A percentile compares a stretch with the other conserved stretches of the same genome.
Conservation (phyloP, 1,140 invertebrate genomes). For the Meloidogyne floridensis region DNA sequence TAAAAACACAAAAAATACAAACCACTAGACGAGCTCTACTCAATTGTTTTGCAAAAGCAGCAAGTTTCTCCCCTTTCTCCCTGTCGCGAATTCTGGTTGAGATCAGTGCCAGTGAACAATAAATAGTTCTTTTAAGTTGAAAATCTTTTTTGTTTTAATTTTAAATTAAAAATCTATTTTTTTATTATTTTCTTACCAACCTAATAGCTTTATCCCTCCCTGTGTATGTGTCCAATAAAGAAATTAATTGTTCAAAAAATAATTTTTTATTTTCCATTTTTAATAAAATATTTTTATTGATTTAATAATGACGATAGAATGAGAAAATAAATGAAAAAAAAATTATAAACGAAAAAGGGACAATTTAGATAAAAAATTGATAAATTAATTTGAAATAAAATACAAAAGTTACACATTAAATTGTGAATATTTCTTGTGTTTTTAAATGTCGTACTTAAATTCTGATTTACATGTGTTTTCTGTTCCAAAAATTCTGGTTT, state of each 20-base stretch:
- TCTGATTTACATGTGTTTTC: too few relatives aligned
- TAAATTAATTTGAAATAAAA: too few relatives aligned
- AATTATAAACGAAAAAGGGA: not conserved
- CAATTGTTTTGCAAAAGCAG: constrained; percentile 24
- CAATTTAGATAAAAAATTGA: not conserved
- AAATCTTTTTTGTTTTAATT: not conserved
- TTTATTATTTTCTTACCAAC: not conserved
- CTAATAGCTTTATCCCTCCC: constrained; percentile 29
- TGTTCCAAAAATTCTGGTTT: too few relatives aligned
- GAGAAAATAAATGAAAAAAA: not conserved
- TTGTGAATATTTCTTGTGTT: too few relatives aligned
- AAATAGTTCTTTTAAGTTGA: constrained; percentile 11
- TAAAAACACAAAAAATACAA: not conserved
- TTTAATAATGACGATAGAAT: not conserved
- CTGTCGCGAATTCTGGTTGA: constrained; percentile 13
- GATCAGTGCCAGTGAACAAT: constrained; percentile 16
- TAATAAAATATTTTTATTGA: not conserved
- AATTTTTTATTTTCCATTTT: constrained; percentile 14
- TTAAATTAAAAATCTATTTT: not conserved
- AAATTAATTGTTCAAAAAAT: not conserved
- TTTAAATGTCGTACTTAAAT: too few relatives aligned
- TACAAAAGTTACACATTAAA: not conserved
- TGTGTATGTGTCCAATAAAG: constrained; percentile 6
- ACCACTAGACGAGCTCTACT: constrained; percentile 13
- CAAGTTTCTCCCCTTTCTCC: not conserved